Percentiles rank a stretch among this genome's conserved stretches.
These are phyloP conservation scores for Poicephalus meyeri DNA, from an alignment of 2,113 vertebrate species.

Conservation along the genomic window DNA sequence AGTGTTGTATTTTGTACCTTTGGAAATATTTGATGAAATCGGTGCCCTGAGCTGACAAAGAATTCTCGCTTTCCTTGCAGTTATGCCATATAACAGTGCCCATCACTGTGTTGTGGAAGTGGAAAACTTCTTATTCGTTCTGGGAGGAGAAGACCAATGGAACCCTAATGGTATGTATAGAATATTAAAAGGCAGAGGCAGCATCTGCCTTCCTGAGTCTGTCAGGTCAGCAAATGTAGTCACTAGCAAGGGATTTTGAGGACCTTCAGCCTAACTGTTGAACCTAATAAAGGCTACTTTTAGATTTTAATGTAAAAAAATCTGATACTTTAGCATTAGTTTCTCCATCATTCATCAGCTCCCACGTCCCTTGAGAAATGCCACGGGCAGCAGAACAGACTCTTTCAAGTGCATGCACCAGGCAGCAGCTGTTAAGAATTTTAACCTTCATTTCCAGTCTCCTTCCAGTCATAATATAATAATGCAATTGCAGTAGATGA, in stretches of 20 bases:
- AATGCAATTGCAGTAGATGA: conserved; percentile 33
- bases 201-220: neutral
- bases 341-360: conserved; percentile 37
- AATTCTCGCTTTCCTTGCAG: conserved; percentile 75
- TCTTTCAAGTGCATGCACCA: conserved; percentile 66
- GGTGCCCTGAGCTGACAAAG: conserved; percentile 28
- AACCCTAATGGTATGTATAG: conserved; percentile 90
- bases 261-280: neutral
- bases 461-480: conserved; percentile 47
- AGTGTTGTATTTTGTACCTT: neutral
- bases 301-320: neutral
- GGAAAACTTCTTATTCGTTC: conserved; percentile 96
- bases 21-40: neutral
- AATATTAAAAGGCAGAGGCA: neutral
- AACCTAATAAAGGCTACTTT: conserved; percentile 23
- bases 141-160: conserved; percentile 99
- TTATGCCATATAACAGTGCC: conserved; percentile 99
- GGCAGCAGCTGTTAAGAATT: conserved; percentile 66
- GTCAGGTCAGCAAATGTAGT: neutral
- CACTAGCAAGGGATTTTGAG: neutral
- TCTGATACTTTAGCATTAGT: conserved; percentile 42
- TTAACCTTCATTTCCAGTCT: conserved; percentile 61
- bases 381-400: conserved; percentile 48
- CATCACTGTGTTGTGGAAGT: conserved; percentile 99
- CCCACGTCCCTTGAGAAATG: conserved; percentile 58